Evolutionary conservation across 2,113 vertebrate genomes (phyloP).

Genomic region (Daubentonia madagascariensis): DNA sequence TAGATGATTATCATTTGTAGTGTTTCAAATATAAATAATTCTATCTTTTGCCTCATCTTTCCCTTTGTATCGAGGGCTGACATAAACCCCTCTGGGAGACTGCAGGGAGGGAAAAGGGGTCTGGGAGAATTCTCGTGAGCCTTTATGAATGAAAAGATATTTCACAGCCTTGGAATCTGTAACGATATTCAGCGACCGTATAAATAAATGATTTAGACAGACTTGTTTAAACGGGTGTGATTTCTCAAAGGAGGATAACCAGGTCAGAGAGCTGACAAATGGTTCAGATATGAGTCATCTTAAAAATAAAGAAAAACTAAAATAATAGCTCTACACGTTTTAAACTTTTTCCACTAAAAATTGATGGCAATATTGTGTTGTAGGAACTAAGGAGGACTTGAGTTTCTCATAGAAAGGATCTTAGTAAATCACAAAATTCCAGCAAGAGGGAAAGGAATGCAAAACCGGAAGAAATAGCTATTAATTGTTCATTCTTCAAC

Average conservation of each 20-base stretch:
- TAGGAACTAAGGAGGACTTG: background rate
- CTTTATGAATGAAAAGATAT: background rate
- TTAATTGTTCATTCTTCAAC: conserved; percentile 55
- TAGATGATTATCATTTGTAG: background rate
- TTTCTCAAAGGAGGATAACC: conserved; percentile 45
- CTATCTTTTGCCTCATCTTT: background rate
- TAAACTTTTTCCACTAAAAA: background rate
- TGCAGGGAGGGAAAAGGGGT: background rate
- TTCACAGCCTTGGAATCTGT: conserved; percentile 2
- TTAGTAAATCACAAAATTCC: conserved; percentile 12
- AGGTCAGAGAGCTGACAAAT: conserved; percentile 34
- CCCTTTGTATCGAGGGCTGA: background rate
- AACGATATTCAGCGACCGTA: background rate
- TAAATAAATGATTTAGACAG: conserved; percentile 41
- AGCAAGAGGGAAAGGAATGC: conserved; percentile 23
- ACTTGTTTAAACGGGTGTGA: conserved; percentile 46
- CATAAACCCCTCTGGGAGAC: background rate
- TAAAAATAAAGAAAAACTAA: conserved; percentile 14
- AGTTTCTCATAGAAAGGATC: background rate
- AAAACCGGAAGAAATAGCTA: background rate
- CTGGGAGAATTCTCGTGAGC: background rate
- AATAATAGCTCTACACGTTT: conserved; percentile 3
- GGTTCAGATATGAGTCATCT: conserved; percentile 51
- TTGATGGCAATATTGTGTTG: background rate
- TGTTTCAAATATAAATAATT: conserved; percentile 22